Evolutionary conservation across 2,888 invertebrate genomes (phyloP).

Genomic region (Eupithecia subumbrata): DNA sequence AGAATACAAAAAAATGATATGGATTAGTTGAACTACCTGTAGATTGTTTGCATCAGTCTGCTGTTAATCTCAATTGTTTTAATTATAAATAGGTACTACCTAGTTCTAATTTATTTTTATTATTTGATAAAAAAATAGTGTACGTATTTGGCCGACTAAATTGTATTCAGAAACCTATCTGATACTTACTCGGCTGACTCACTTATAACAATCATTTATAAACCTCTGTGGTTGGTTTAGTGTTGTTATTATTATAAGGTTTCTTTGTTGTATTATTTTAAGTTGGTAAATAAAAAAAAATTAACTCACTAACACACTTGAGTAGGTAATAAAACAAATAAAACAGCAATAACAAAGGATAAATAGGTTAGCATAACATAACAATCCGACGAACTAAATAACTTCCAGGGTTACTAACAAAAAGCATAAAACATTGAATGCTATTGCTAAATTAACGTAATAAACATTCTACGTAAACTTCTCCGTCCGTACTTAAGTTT

Average conservation of each 20-base stretch:
- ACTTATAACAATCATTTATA: no score
- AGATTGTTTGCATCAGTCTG: no score
- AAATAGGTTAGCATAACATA: neutral
- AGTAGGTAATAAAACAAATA: neutral
- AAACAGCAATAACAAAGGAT: neutral
- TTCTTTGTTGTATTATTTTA: no score
- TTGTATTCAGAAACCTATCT: no score
- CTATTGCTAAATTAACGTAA: conserved; percentile 21
- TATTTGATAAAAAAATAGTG: neutral
- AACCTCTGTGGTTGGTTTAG: no score
- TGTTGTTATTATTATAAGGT: no score
- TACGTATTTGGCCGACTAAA: neutral
- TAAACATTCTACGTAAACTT: conserved; percentile 33
- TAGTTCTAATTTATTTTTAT: no score
- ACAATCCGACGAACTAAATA: conserved; percentile 13
- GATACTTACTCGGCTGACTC: no score
- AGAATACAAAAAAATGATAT: neutral
- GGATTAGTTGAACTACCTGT: no score
- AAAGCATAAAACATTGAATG: conserved; percentile 1
- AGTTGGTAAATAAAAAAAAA: no score
- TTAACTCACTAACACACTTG: neutral
- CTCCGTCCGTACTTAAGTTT: conserved; percentile 46
- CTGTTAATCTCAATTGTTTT: no score
- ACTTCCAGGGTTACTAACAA: neutral
- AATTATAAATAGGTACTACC: no score